Base-by-base conservation (phyloP, 2,113 vertebrate genomes). In the Tetrao urogallus region DNA sequence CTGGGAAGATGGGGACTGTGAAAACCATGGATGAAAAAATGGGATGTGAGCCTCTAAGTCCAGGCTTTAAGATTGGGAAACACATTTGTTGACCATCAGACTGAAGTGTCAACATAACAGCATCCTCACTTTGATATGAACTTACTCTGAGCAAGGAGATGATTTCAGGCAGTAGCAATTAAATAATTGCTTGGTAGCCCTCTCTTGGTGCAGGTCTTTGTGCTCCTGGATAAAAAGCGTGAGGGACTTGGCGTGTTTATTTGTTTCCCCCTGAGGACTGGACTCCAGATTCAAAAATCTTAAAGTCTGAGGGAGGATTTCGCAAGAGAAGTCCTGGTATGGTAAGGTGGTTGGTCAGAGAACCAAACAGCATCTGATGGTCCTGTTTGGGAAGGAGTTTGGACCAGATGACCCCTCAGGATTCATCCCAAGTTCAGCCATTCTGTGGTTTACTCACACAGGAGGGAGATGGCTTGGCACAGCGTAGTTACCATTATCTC, bases 141-240 rank as follows among this genome's bases (percentile, higher is more conserved):
- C 30, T n/a, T 27, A 36, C 15, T 20, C 34, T 56, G 22, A 38
- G 19, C 28, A 36, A 67, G 21, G 38, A 71, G n/a, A 36, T 81
- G 2, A 2, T 69, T 88, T 73, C 60, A 58, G 22, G 22, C 16
- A 58, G 10, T 7, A 73, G 8, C 30, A 30, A 45, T 47, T 25
- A 64, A 72, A 7, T 5, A 42, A 2, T 32, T 27, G 36, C 13
- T 63, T 12, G 17, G 27, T 25, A 48, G 18, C 47, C 54, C 8
- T 45, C 14, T 76, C n/a, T 38, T 30, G 34, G 10, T 43, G 28
- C 32, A 10, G 11, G 64, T 75, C 43, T 75, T 7, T 65, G 12
- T 27, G 3, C 3, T 52, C 8, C 18, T 69, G 36, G 36, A 34
- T 20, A 25, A 58, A 67, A 14, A 63, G 0, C 0, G 0, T 8